phyloP scores from a whole-genome alignment of 92 coral and sea anemone genomes.

The Parazoanthus darwini region DNA sequence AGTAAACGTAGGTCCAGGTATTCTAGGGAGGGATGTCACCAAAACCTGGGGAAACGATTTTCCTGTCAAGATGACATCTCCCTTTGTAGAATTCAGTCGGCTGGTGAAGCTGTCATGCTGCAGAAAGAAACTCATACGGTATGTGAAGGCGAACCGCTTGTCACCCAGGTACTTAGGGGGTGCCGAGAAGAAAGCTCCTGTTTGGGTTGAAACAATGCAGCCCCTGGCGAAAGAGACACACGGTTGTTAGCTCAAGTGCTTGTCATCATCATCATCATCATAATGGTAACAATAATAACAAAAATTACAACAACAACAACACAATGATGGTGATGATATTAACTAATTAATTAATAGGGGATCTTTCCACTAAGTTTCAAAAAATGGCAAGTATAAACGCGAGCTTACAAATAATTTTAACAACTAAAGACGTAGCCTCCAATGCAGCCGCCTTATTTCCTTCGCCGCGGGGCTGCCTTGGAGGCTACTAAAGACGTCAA shows the following conservation, averaged over 20 bases:
- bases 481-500: too few relatives aligned
- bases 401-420: too few relatives aligned
- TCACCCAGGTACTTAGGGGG: constrained; percentile 75
- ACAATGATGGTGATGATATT: too few relatives aligned
- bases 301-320: too few relatives aligned
- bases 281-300: too few relatives aligned
- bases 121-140: constrained; percentile 68
- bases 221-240: constrained; percentile 52
- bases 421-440: too few relatives aligned
- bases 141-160: constrained; percentile 81
- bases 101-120: constrained; percentile 53
- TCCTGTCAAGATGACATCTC: constrained; percentile 86
- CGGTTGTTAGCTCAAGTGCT: not conserved
- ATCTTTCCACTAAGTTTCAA: too few relatives aligned
- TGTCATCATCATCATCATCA: not conserved
- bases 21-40: constrained; percentile 61
- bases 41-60: constrained; percentile 69
- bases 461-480: too few relatives aligned
- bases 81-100: constrained; percentile 59
- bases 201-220: constrained; percentile 48
- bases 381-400: too few relatives aligned
- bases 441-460: too few relatives aligned
- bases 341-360: too few relatives aligned
- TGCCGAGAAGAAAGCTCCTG: constrained; percentile 57
- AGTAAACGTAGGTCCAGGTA: constrained; percentile 51